phyloP scores from a whole-genome alignment of 2,888 invertebrate species.

The Drosophila nigritarsus region DNA sequence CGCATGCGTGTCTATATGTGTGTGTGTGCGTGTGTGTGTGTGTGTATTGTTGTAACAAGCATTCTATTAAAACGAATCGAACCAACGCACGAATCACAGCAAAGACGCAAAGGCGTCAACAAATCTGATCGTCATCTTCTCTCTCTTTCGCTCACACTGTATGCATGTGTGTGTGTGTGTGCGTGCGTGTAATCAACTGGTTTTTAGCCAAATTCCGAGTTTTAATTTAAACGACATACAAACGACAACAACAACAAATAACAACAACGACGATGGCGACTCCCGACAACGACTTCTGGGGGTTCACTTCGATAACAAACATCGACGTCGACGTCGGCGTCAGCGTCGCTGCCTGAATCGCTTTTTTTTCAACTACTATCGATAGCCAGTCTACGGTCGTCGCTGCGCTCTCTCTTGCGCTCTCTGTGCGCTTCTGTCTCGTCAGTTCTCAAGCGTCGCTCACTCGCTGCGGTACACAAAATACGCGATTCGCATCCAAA shows the following conservation, averaged over 20 bases:
- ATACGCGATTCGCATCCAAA: slow-evolving; percentile 7
- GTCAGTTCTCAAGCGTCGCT: slow-evolving; percentile 67
- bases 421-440: slow-evolving; percentile 12
- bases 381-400: slow-evolving; percentile 56
- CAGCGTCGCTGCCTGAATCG: neutral
- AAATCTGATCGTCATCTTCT: slow-evolving; percentile 21
- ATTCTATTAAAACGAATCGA: slow-evolving; percentile 66
- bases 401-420: slow-evolving; percentile 33
- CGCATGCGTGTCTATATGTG: slow-evolving; percentile 14
- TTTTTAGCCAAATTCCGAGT: slow-evolving; percentile 76
- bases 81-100: slow-evolving; percentile 74
- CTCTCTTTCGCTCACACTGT: neutral
- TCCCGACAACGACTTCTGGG: slow-evolving; percentile 40
- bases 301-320: slow-evolving; percentile 64
- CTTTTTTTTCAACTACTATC: slow-evolving; percentile 61
- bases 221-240: slow-evolving; percentile 71
- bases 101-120: slow-evolving; percentile 62
- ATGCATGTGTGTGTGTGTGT: slow-evolving; percentile 20
- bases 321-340: slow-evolving; percentile 4
- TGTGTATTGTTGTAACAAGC: slow-evolving; percentile 45
- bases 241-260: slow-evolving; percentile 33
- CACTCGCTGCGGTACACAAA: slow-evolving; percentile 60
- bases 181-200: slow-evolving; percentile 73
- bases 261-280: slow-evolving; percentile 20
- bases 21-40: slow-evolving; percentile 26